Evolutionary conservation across 1,140 invertebrate species (phyloP).

Genomic region (Drosophila melanogaster): DNA sequence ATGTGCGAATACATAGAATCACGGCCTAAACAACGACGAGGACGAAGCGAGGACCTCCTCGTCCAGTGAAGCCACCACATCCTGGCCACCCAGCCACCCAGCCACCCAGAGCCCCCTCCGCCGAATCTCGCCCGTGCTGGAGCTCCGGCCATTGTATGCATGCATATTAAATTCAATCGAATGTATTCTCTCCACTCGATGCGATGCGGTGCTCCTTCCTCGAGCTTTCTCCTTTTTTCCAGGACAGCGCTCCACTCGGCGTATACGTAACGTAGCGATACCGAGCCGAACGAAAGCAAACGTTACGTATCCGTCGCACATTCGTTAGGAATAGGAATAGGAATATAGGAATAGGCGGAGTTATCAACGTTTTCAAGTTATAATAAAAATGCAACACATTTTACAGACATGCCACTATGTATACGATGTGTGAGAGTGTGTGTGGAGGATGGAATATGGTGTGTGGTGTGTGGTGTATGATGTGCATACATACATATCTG

Average conservation of each 20-base stretch:
- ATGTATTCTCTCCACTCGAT: conserved; percentile 80
- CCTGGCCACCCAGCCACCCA: conserved; percentile 7
- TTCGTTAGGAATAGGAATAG: conserved; percentile 77
- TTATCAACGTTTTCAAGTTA: conserved; percentile 84
- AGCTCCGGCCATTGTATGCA: conserved; percentile 75
- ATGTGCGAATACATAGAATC: conserved; percentile 46
- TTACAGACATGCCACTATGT: conserved; percentile 66
- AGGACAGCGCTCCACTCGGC: conserved; percentile 23
- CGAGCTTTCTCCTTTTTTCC: conserved; percentile 12
- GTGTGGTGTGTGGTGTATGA: neutral
- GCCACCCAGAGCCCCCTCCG: neutral
- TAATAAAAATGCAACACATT: conserved; percentile 84
- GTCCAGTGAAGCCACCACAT: conserved; percentile 7
- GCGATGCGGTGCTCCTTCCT: conserved; percentile 9
- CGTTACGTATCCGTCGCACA: conserved; percentile 68
- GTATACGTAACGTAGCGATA: conserved; percentile 49
- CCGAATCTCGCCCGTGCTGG: conserved; percentile 20
- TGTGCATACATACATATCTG: conserved; percentile 37
- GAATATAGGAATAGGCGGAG: conserved; percentile 77
- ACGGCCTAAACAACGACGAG: conserved; percentile 64
- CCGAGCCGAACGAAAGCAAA: conserved; percentile 42
- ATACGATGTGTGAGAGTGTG: conserved; percentile 15
- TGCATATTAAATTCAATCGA: conserved; percentile 84
- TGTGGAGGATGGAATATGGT: conserved; percentile 8
- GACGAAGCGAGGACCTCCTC: conserved; percentile 7